phyloP scores from a whole-genome alignment of 2,113 vertebrate species.

The Psammodynastes pulverulentus region DNA sequence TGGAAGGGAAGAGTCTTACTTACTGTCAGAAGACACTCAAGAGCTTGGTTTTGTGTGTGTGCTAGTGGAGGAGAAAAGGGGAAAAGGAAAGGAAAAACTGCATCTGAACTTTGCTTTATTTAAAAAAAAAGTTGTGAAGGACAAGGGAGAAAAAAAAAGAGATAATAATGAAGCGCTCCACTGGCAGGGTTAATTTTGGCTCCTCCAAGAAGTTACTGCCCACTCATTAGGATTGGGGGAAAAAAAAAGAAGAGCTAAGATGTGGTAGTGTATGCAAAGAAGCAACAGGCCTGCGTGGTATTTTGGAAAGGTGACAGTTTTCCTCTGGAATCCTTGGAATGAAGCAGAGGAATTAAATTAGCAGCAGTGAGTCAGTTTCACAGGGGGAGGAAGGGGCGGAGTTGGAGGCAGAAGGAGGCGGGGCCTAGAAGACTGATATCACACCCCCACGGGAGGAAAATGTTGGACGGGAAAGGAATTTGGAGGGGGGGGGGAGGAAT shows the following conservation, averaged over 20 bases:
- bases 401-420: neutral
- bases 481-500: no score
- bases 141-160: neutral
- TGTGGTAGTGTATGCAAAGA: constrained; percentile 5
- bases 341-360: constrained; percentile 39
- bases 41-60: neutral
- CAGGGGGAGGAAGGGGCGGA: neutral
- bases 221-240: constrained; percentile 8
- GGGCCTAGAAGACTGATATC: neutral
- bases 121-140: neutral
- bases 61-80: neutral
- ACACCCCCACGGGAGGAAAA: neutral
- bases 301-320: constrained; percentile 57
- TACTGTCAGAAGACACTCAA: neutral
- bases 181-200: constrained; percentile 14
- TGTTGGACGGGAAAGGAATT: neutral
- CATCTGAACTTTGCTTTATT: constrained; percentile 21
- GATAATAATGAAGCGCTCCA: neutral
- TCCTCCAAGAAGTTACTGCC: neutral
- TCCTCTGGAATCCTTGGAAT: constrained; percentile 54
- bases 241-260: neutral
- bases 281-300: constrained; percentile 40
- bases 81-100: neutral
- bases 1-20: neutral
- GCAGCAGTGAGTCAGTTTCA: constrained; percentile 49